Base-by-base conservation (phyloP, 2,113 vertebrate genomes). In the Malurus alboscapulatus region DNA sequence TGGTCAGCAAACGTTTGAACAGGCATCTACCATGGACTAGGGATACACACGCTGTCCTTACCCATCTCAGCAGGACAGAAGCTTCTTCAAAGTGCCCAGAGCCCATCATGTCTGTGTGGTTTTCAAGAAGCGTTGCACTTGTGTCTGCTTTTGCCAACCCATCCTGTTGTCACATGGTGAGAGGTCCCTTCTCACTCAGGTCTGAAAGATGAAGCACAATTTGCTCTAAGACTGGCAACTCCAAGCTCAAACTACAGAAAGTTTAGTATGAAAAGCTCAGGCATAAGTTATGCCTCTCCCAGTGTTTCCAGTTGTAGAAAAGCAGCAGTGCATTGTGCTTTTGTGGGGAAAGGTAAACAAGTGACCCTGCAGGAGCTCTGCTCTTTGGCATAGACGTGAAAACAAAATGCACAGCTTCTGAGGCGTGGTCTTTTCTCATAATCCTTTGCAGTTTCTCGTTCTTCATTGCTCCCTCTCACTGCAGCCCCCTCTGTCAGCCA, bases 91-190 rank as follows among this genome's bases (percentile, higher is more conserved):
- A 85, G 47, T 10, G 40, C 42, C 36, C 12, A 30, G 36, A 79
- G 16, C 16, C 29, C 2, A 1, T 55, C 51, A n/a, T 1, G 12
- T 47, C 26, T 53, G 22, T 0, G 0, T 8, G 19, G 47, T 61
- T 93, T 68, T 54, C 78, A 47, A 68, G 36, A 84, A 68, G 27
- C 26, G 57, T 42, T 50, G 14, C 7, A 1, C 10, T 45, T 59
- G 25, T 0, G 4, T 40, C 48, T 75, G 17, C 61, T 66, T 59
- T 84, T 72, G 68, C 21, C 50, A 73, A 44, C 34, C 34, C 2
- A 7, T 3, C n/a, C 61, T 3, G 0, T 38, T 68, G 36, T 29
- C 2, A 0, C 13, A n/a, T 0, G 1, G 54, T 42, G 22, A 79
- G 47, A 38, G 12, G 30, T 58, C n/a, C 24, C 42, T 89, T 80